Evolutionary conservation across 64 coral and sea anemone species (phyloP).

Genomic region (Montipora capricornis): DNA sequence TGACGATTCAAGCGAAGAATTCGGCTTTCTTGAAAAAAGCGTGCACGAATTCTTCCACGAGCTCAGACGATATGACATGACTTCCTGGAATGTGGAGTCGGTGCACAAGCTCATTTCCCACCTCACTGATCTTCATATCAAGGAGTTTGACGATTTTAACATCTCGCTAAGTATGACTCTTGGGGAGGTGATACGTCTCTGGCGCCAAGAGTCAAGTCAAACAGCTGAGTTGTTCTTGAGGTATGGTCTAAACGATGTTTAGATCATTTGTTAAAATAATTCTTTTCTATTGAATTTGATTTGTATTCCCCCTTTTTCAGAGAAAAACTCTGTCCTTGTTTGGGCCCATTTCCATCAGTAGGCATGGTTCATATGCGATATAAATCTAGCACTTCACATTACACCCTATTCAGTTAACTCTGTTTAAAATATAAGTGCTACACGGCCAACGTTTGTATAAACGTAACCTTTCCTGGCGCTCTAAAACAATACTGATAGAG

Average conservation of each 20-base stretch:
- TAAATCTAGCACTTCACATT: too few species aligned
- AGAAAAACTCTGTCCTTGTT: too few species aligned
- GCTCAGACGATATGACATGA: slow-evolving; percentile 48
- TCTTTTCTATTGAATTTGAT: too few species aligned
- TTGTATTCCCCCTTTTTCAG: too few species aligned
- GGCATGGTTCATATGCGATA: too few species aligned
- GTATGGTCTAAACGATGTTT: not conserved
- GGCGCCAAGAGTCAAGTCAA: slow-evolving; percentile 60
- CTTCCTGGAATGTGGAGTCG: slow-evolving; percentile 59
- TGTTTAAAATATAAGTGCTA: too few species aligned
- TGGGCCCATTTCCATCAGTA: too few species aligned
- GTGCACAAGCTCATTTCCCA: slow-evolving; percentile 74
- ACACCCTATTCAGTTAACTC: too few species aligned
- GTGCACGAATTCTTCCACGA: slow-evolving; percentile 61
- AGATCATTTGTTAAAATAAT: not conserved
- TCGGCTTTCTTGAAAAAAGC: slow-evolving; percentile 15
- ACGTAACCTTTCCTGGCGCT: too few species aligned
- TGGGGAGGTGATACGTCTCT: slow-evolving; percentile 75
- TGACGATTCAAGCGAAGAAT: slow-evolving; percentile 28
- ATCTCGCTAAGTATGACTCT: slow-evolving; percentile 69
- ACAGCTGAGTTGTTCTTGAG: slow-evolving; percentile 74
- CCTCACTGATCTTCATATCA: slow-evolving; percentile 64
- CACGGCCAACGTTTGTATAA: too few species aligned
- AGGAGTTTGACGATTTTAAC: slow-evolving; percentile 89
- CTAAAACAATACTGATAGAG: too few species aligned